A percentile compares a stretch with the other conserved stretches of the same genome.
Evolutionary conservation across 2,113 vertebrate species (phyloP).

Genomic region (Hippocampus comes): DNA sequence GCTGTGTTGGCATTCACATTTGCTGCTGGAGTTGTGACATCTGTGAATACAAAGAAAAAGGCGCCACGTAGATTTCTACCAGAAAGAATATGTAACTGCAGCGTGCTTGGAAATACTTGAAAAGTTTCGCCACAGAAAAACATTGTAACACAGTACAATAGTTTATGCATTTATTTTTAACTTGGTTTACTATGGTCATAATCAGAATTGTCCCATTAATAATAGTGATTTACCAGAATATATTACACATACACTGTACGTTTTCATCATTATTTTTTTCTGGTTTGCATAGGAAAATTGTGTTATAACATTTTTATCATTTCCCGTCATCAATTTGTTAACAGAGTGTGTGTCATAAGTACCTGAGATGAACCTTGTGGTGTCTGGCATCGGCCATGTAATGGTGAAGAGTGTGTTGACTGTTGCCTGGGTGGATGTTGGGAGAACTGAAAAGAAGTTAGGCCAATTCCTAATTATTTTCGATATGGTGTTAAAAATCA

Average conservation of each 20-base stretch:
- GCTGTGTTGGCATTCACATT: constrained; percentile 8
- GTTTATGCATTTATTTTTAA: background rate
- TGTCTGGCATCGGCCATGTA: background rate
- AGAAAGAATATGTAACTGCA: background rate
- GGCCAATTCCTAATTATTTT: background rate
- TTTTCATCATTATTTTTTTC: background rate
- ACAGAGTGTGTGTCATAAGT: background rate
- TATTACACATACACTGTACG: background rate
- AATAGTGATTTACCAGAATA: background rate
- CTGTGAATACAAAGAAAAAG: constrained; percentile 4
- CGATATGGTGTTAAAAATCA: too few relatives aligned
- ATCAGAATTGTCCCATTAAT: background rate
- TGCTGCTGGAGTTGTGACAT: constrained; percentile 5
- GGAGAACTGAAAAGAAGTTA: constrained; percentile 22
- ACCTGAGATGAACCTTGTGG: constrained; percentile 23
- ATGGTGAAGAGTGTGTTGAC: constrained; percentile 6
- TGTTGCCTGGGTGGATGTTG: constrained; percentile 21
- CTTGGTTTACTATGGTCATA: background rate
- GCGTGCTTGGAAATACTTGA: background rate
- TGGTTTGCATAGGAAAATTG: background rate
- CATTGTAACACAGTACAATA: background rate
- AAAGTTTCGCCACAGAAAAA: background rate
- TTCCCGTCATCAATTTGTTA: background rate
- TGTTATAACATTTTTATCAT: too few relatives aligned
- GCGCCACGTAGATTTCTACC: background rate